These are phyloP conservation scores for Caretta caretta DNA, from an alignment of 2,113 vertebrate species.

Conservation along the genomic window DNA sequence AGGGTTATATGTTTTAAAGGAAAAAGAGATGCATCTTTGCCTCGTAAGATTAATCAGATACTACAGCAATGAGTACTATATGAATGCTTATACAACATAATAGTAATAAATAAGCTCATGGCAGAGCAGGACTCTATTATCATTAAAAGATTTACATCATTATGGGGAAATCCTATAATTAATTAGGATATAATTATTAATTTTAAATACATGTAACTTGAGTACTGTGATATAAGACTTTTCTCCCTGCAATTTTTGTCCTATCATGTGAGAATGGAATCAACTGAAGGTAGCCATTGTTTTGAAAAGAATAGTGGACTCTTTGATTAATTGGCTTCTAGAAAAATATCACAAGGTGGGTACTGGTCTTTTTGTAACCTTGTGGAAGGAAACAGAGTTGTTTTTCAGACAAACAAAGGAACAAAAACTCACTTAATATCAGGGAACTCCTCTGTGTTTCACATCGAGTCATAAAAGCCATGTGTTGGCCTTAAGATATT, in stretches of 20 bases:
- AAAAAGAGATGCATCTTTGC: not conserved
- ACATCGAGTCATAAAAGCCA: not conserved
- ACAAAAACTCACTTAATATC: not conserved
- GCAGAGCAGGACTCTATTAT: not conserved
- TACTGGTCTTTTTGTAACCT: not conserved
- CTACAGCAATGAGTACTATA: not conserved
- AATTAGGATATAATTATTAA: not conserved
- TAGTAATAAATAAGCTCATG: not conserved
- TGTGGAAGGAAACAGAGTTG: not conserved
- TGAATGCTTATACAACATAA: not conserved
- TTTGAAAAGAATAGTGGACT: not conserved
- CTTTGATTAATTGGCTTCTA: not conserved
- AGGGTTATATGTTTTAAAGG: not conserved
- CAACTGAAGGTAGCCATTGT: not conserved
- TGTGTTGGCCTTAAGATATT: not conserved
- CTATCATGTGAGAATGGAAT: not conserved
- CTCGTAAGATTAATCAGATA: not conserved
- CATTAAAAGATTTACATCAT: not conserved
- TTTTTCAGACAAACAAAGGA: not conserved
- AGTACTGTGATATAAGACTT: not conserved
- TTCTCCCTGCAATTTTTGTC: not conserved
- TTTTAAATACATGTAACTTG: not conserved
- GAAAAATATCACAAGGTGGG: not conserved
- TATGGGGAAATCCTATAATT: not conserved
- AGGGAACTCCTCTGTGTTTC: not conserved